Base-by-base conservation (phyloP, 2,113 vertebrate species). In the Vombatus ursinus region DNA sequence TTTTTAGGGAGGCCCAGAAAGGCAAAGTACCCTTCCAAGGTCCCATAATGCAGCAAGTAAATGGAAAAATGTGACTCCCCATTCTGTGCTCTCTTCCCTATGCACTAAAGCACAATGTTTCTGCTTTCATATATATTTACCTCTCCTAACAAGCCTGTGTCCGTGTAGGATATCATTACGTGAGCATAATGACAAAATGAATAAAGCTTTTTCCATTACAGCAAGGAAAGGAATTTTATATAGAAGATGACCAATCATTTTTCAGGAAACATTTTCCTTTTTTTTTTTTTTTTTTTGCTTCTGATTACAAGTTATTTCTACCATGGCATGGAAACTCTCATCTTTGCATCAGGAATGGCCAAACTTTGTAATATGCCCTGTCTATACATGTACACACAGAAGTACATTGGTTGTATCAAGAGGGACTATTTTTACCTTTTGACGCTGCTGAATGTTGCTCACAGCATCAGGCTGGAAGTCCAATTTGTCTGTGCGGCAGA, bases 391-490 rank as follows among this genome's bases (percentile, higher is more conserved):
- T 16, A 44, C 1, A 84, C 68, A 44, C 16, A 84, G n/a, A 23
- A 84, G 68, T 44, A 84, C 23, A 44, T 23, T 22, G n/a, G 2
- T 0, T 2, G 1, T 84, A 44, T 44, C 0, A 7, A 0, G 37
- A 26, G 4, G 8, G 52, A 84, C 16, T 19, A n/a, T 77, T 93
- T 98, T 98, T 97, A 99, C 99, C 99, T 99, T 99, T 98, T 99
- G 99, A 77, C 99, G 98, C 97, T 99, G 99, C 98, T 99, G 99
- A 95, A 99, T 98, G 97, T 99, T 99, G 97, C 99, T 99, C 98
- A 99, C 99, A 0, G 99, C 99, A 94, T 99, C 99, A 0, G 99
- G 99, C 98, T 99, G 99, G 94, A 99, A 99, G 98, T 99, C 99
- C 98, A 99, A 98, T 97, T 99, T 99, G 98, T 99, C 99, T 0